Percentiles rank a stretch among this genome's conserved stretches.
phyloP scores from a whole-genome alignment of 92 coral and sea anemone genomes.

The Galaxea fascicularis region DNA sequence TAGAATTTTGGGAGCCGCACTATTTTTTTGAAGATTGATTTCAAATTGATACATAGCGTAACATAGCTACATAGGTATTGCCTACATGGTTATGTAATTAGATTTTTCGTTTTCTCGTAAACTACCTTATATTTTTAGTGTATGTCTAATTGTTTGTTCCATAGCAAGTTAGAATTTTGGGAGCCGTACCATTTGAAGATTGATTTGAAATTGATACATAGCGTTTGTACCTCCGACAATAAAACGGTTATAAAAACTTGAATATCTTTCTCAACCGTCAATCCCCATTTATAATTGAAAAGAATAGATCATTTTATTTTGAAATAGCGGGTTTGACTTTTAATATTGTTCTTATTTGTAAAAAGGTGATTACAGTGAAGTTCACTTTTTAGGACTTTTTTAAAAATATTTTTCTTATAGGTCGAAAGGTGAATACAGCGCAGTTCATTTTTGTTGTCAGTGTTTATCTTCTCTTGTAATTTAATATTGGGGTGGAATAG shows the following conservation, averaged over 20 bases:
- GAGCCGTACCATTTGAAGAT: neutral
- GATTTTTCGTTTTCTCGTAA: too few relatives aligned
- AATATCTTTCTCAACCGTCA: neutral
- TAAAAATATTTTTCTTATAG: neutral
- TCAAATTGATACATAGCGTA: neutral
- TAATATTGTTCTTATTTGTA: neutral
- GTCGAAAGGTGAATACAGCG: too few relatives aligned
- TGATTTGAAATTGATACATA: neutral
- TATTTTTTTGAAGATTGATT: neutral
- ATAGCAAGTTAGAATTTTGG: neutral
- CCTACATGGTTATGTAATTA: too few relatives aligned
- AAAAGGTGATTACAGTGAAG: too few relatives aligned
- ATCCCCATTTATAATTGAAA: neutral
- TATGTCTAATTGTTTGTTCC: neutral
- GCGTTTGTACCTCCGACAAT: neutral
- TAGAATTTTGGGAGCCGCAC: neutral
- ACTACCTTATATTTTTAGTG: too few relatives aligned
- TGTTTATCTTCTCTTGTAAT: too few relatives aligned
- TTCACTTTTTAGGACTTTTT: too few relatives aligned
- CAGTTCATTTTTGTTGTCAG: too few relatives aligned
- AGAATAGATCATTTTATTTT: neutral
- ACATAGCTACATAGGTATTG: too few relatives aligned
- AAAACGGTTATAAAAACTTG: neutral
- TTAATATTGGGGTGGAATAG: neutral
- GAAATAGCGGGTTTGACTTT: neutral